These are phyloP conservation scores for Eupithecia exiguata DNA, from an alignment of 2,888 invertebrate genomes.

Conservation along the genomic window DNA sequence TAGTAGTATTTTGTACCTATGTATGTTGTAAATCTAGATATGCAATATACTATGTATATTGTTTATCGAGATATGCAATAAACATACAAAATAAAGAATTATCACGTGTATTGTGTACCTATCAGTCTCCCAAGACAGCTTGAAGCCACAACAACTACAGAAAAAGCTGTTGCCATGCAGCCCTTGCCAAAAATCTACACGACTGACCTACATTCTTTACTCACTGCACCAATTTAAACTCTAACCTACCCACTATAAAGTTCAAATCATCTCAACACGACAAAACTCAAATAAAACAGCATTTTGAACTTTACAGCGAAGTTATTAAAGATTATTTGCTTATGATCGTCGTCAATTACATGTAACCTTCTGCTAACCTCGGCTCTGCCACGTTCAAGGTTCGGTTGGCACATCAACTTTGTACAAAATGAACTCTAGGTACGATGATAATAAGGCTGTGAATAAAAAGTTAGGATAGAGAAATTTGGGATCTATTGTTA, in stretches of 20 bases:
- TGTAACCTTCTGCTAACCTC: constrained; percentile 75
- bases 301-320: constrained; percentile 32
- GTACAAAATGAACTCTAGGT: constrained; percentile 43
- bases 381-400: constrained; percentile 78
- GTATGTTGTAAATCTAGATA: too few relatives aligned
- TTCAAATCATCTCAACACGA: constrained; percentile 21
- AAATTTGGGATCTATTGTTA: constrained; percentile 37
- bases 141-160: constrained; percentile 29
- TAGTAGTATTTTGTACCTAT: too few relatives aligned
- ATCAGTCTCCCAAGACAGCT: constrained; percentile 24
- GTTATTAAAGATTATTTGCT: constrained; percentile 35
- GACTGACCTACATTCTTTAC: constrained; percentile 38
- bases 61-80: too few relatives aligned
- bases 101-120: constrained; percentile 7
- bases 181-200: constrained; percentile 42
- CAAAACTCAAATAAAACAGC: background rate
- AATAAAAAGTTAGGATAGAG: constrained; percentile 15
- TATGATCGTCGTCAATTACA: constrained; percentile 32
- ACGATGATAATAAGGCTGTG: constrained; percentile 26
- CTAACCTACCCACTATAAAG: constrained; percentile 7
- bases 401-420: constrained; percentile 50
- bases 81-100: background rate
- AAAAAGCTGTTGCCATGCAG: constrained; percentile 39
- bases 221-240: constrained; percentile 20
- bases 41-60: too few relatives aligned